Conservation (phyloP, 2,797 vertebrate genomes). For the Xenops minutus region DNA sequence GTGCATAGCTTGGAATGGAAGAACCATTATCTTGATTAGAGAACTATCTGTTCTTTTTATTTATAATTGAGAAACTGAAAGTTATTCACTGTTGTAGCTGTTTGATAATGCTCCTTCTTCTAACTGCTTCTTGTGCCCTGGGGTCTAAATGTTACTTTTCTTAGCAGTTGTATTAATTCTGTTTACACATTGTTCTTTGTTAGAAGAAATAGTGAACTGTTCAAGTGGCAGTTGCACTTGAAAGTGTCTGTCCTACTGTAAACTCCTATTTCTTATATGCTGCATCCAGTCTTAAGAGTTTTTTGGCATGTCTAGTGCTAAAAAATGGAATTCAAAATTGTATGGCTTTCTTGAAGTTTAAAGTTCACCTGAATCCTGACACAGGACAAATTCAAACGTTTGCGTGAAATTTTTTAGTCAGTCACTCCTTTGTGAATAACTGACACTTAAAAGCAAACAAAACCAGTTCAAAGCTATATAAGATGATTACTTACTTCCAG, state of each 20-base stretch:
- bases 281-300: neutral
- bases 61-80: neutral
- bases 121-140: neutral
- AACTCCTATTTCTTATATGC: neutral
- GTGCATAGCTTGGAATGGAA: neutral
- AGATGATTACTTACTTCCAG: neutral
- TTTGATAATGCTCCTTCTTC: neutral
- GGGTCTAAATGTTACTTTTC: neutral
- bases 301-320: neutral
- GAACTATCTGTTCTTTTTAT: neutral
- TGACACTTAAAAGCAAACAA: neutral
- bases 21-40: neutral
- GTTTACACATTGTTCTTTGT: neutral
- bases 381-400: neutral
- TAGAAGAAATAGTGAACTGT: neutral
- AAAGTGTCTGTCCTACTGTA: neutral
- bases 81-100: neutral
- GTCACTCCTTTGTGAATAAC: neutral
- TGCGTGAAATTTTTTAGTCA: neutral
- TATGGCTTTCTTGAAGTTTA: neutral
- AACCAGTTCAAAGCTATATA: neutral
- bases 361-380: neutral
- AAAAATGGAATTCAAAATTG: neutral
- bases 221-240: neutral
- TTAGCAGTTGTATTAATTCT: neutral